These are phyloP conservation scores for Dufourea novaeangliae DNA, from an alignment of 1,140 invertebrate species.

Conservation along the genomic window DNA sequence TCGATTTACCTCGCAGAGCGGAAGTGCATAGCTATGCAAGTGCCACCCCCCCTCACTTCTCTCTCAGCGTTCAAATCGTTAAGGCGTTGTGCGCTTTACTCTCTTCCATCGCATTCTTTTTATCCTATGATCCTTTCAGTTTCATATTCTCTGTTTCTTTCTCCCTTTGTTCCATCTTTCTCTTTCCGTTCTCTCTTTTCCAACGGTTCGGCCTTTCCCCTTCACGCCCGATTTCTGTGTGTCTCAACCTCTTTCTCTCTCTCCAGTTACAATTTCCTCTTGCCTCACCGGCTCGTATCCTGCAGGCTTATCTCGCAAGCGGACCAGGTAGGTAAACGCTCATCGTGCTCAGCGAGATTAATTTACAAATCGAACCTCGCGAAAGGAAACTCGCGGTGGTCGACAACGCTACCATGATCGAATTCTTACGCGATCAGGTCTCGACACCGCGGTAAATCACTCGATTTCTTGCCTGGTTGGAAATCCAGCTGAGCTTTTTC, in stretches of 20 bases:
- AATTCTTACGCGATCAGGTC: slow-evolving; percentile 15
- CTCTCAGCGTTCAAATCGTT: not conserved
- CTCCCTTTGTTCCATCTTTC: not conserved
- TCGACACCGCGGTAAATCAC: not conserved
- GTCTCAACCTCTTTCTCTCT: not conserved
- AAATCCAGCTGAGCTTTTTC: not conserved
- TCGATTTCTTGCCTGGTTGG: not conserved
- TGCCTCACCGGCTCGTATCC: slow-evolving; percentile 32
- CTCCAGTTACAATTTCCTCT: slow-evolving; percentile 16
- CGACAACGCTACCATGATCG: not conserved
- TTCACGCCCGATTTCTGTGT: not conserved
- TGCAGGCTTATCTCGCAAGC: slow-evolving; percentile 36
- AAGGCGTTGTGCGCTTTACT: not conserved
- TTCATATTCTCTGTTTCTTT: not conserved
- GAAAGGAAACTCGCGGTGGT: not conserved
- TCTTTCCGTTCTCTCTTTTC: not conserved
- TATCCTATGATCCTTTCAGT: no score
- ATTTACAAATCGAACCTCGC: slow-evolving; percentile 14
- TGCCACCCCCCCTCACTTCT: slow-evolving; percentile 3
- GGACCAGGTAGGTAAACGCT: slow-evolving; percentile 28
- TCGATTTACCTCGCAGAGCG: slow-evolving; percentile 46
- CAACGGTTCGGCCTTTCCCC: no score
- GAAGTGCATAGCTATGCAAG: slow-evolving; percentile 45
- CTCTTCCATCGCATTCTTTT: not conserved
- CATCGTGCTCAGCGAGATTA: slow-evolving; percentile 33